Evolutionary conservation across 2,113 vertebrate genomes (phyloP).

Genomic region (Phocoena sinus): DNA sequence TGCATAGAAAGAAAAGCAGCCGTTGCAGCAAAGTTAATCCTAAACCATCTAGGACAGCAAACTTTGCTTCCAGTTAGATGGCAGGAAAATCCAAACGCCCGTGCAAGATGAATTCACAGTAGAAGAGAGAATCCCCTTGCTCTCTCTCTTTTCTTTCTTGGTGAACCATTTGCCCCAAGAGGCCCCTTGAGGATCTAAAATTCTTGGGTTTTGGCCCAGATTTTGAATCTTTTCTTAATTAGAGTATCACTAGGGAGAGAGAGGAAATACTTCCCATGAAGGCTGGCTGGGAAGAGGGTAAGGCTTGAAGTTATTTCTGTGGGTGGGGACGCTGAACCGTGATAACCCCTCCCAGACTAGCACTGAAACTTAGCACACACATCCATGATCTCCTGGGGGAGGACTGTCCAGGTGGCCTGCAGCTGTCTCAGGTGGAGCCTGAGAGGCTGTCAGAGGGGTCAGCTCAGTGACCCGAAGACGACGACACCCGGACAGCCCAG

Average conservation of each 20-base stretch:
- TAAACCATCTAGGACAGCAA: accelerated
- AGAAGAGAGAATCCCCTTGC: too few species aligned
- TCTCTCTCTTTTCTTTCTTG: not conserved
- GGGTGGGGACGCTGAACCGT: accelerated
- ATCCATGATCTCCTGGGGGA: too few species aligned
- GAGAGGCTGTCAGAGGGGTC: not conserved
- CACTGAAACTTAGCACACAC: accelerated
- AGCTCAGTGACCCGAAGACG: not conserved
- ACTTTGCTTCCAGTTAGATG: accelerated
- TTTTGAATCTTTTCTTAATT: not conserved
- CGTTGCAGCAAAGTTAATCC: accelerated
- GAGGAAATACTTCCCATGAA: not conserved
- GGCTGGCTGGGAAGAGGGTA: not conserved
- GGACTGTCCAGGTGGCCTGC: not conserved
- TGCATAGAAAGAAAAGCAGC: accelerated
- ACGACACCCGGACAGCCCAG: not conserved
- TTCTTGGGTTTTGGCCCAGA: not conserved
- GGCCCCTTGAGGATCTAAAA: not conserved
- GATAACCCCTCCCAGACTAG: accelerated
- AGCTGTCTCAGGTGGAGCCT: not conserved
- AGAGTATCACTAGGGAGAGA: not conserved
- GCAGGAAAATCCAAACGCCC: accelerated
- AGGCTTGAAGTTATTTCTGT: not conserved
- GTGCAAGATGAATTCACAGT: accelerated
- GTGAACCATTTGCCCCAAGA: not conserved